phyloP scores from a whole-genome alignment of 2,888 invertebrate species.

The Laspeyria flexula region DNA sequence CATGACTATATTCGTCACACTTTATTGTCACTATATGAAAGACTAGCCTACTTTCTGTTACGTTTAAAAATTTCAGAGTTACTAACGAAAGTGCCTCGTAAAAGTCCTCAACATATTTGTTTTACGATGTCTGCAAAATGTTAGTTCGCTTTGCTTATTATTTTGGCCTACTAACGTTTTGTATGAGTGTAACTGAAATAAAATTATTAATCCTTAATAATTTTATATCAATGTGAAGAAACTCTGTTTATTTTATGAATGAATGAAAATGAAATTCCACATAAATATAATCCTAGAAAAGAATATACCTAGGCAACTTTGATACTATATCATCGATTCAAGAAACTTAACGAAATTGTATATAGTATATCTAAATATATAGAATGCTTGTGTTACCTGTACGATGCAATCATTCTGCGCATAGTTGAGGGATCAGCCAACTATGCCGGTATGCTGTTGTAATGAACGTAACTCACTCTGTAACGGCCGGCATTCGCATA shows the following conservation, averaged over 20 bases:
- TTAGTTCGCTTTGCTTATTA: slow-evolving; percentile 13
- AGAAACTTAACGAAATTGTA: too few relatives aligned
- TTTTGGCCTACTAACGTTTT: slow-evolving; percentile 5
- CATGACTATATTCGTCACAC: neutral
- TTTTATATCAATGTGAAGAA: too few relatives aligned
- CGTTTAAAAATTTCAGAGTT: slow-evolving; percentile 16
- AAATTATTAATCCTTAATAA: too few relatives aligned
- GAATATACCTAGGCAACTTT: too few relatives aligned
- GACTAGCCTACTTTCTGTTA: slow-evolving; percentile 10
- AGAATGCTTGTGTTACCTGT: slow-evolving; percentile 8
- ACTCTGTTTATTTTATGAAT: too few relatives aligned
- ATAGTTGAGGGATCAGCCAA: slow-evolving; percentile 14
- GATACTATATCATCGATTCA: too few relatives aligned
- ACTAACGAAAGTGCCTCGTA: slow-evolving; percentile 16
- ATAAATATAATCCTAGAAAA: too few relatives aligned
- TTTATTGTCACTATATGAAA: slow-evolving; percentile 9
- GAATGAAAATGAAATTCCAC: too few relatives aligned
- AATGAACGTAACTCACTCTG: slow-evolving; percentile 23
- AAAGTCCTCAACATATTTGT: slow-evolving; percentile 15
- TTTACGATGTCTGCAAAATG: slow-evolving; percentile 29
- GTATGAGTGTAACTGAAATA: neutral
- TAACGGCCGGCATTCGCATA: slow-evolving; percentile 11
- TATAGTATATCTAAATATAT: too few relatives aligned
- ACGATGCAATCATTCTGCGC: slow-evolving; percentile 17
- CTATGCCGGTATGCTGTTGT: slow-evolving; percentile 8